Percentiles rank a stretch among this genome's conserved stretches.
Conservation (phyloP, 2,797 vertebrate species). For the Smutsia gigantea region DNA sequence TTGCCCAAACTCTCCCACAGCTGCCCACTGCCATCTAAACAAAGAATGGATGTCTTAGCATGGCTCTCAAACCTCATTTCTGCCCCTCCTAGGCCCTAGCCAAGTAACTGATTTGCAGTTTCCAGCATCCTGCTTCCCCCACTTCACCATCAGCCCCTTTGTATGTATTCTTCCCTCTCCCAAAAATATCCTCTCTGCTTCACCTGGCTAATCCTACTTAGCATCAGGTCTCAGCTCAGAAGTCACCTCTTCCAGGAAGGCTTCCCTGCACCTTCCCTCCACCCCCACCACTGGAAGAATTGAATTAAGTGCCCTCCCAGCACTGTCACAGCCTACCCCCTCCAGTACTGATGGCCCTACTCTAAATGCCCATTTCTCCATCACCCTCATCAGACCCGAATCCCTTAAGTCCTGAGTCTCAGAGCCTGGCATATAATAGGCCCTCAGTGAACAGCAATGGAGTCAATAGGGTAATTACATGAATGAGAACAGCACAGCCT, state of each 20-base stretch:
- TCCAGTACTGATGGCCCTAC: background rate
- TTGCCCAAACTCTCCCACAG: background rate
- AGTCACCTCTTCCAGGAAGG: background rate
- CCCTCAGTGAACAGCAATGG: fast-evolving
- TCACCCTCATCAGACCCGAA: background rate
- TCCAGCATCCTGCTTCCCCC: background rate
- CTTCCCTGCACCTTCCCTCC: background rate
- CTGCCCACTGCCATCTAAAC: background rate
- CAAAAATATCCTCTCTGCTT: background rate
- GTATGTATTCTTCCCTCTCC: background rate
- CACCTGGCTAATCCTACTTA: background rate
- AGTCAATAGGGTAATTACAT: background rate
- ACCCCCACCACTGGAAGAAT: background rate
- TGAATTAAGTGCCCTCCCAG: background rate
- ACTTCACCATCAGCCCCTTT: background rate
- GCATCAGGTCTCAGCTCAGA: background rate
- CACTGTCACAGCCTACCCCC: background rate
- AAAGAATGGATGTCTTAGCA: background rate
- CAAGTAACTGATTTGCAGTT: background rate
- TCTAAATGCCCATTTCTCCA: background rate
- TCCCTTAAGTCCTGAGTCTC: background rate
- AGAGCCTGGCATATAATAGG: background rate
- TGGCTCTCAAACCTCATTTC: background rate
- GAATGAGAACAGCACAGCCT: fast-evolving
- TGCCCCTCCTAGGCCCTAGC: background rate